Conservation (phyloP, 2,797 vertebrate genomes). For the Melanotaenia trifasciata region DNA sequence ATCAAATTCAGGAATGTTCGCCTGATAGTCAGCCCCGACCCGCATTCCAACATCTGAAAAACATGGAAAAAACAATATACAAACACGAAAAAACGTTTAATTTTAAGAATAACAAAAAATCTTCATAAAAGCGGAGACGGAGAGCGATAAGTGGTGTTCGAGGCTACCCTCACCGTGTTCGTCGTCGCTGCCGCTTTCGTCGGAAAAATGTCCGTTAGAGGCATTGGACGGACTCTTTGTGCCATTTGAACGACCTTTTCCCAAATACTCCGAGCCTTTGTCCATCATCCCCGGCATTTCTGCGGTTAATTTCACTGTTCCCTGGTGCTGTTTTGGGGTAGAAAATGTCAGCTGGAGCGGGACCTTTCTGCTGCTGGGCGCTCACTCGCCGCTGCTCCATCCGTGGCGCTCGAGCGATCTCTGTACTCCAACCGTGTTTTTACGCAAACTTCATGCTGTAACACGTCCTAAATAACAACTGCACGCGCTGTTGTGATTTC, state of each 20-base stretch:
- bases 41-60: conserved; percentile 97
- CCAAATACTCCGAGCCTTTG: conserved; percentile 91
- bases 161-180: conserved; percentile 92
- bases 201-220: conserved; percentile 89
- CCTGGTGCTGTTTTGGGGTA: conserved; percentile 6
- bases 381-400: conserved; percentile 21
- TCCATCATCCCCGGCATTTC: conserved; percentile 95
- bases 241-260: conserved; percentile 89
- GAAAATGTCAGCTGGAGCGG: conserved; percentile 57
- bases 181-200: conserved; percentile 95
- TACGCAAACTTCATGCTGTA: rapidly evolving
- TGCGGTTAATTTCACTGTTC: not conserved
- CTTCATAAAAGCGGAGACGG: not conserved
- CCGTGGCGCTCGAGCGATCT: conserved; percentile 44
- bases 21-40: conserved; percentile 95
- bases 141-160: conserved; percentile 64
- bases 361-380: conserved; percentile 45
- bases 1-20: conserved; percentile 93
- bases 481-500: rapidly evolving
- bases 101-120: not conserved
- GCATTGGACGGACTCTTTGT: conserved; percentile 92
- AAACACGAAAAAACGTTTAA: rapidly evolving
- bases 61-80: not conserved
- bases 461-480: rapidly evolving
- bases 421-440: not conserved